phyloP scores from a whole-genome alignment of 2,797 vertebrate species.

The Hyperoplus lanceolatus region DNA sequence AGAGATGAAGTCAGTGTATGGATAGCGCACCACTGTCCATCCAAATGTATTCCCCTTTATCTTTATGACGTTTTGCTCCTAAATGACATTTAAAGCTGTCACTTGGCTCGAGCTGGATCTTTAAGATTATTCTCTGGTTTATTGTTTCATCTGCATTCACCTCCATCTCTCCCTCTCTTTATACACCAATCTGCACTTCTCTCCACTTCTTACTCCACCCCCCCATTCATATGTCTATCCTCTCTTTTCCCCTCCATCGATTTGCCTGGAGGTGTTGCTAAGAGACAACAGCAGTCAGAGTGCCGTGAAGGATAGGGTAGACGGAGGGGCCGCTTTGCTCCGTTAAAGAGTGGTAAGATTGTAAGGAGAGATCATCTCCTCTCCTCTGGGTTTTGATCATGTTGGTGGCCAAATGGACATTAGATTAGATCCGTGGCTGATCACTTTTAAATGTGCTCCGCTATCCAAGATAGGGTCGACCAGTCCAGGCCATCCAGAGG shows the following conservation, averaged over 20 bases:
- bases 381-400: not conserved
- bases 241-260: slow-evolving; percentile 34
- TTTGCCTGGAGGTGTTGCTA: slow-evolving; percentile 72
- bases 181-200: slow-evolving; percentile 36
- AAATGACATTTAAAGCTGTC: slow-evolving; percentile 31
- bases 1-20: not conserved
- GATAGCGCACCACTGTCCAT: not conserved
- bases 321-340: slow-evolving; percentile 44
- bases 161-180: slow-evolving; percentile 1
- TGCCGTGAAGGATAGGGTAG: slow-evolving; percentile 49
- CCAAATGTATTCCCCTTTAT: slow-evolving; percentile 4
- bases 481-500: no score
- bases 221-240: slow-evolving; percentile 47
- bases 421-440: not conserved
- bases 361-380: slow-evolving; percentile 9
- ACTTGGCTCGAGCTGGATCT: slow-evolving; percentile 37
- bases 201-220: slow-evolving; percentile 11
- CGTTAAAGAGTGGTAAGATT: slow-evolving; percentile 10
- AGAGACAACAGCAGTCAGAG: slow-evolving; percentile 67
- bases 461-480: not conserved
- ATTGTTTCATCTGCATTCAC: not conserved
- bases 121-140: slow-evolving; percentile 25
- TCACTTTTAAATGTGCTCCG: not conserved
- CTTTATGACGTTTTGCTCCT: slow-evolving; percentile 39
- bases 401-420: not conserved